Percentiles rank a stretch among this genome's conserved stretches.
Conservation (phyloP, 2,797 vertebrate genomes). For the Anniella stebbinsi region DNA sequence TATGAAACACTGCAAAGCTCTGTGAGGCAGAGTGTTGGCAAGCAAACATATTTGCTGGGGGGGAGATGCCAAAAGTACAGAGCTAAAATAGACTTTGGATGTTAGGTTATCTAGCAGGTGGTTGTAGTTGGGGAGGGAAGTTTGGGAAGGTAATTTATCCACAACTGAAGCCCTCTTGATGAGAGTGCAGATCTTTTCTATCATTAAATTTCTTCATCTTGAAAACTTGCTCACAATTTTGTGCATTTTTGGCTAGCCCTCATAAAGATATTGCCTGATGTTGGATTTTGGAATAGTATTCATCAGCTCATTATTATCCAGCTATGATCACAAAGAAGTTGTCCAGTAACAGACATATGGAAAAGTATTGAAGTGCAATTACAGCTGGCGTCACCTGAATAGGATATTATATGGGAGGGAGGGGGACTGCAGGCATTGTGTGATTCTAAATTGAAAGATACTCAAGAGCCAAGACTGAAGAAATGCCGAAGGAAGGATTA, state of each 20-base stretch:
- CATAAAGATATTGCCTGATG: background rate
- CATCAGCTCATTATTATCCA: background rate
- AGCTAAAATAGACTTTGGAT: background rate
- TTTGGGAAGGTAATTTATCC: background rate
- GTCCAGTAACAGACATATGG: background rate
- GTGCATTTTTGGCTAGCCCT: background rate
- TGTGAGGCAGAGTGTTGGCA: background rate
- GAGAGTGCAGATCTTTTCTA: background rate
- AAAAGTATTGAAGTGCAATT: background rate
- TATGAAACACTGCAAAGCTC: background rate
- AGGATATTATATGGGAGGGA: accelerated
- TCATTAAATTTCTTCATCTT: slow-evolving; percentile 4
- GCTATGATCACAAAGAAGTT: background rate
- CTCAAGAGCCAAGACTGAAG: background rate
- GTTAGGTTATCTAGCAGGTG: background rate
- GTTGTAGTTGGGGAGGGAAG: background rate
- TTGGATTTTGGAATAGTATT: slow-evolving; percentile 11
- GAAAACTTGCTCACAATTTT: background rate
- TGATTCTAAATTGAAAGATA: background rate
- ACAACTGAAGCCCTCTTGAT: background rate
- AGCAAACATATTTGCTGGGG: background rate
- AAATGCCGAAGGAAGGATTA: background rate
- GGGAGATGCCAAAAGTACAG: slow-evolving; percentile 2
- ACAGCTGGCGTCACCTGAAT: background rate
- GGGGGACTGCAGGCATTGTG: background rate